Base-by-base conservation (phyloP, 2,113 vertebrate species). In the Ctenomys sociabilis region DNA sequence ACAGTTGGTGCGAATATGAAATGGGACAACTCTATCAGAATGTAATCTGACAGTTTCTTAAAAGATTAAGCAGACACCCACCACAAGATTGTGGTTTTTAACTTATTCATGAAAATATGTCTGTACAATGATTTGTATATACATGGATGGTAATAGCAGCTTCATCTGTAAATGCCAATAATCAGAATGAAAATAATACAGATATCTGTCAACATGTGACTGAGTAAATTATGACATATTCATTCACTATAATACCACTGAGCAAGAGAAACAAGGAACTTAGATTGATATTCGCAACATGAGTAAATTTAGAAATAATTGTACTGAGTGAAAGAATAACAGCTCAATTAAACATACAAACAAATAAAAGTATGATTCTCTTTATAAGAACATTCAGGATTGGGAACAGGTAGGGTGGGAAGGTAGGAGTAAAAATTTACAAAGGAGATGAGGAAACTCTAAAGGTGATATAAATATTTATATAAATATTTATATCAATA, bases 31-130 rank as follows among this genome's bases (percentile, higher is more conserved):
- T 78, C 40, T 95, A 91, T 80, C 66, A 88, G 66, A 95, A 95
- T 92, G 37, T 52, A 90, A 70, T 70, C 75, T 88, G 92, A 84
- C 37, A 81, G 19, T 57, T 87, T 26, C 80, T 96, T 96, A 35
- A 88, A 91, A 90, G 88, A 64, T 90, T 82, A 94, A 49, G 57
- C 14, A 54, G 32, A 28, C 17, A 21, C 24, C 68, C 84, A 82
- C 5, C n/a, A 19, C 52, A 72, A 24, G 57, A 92, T 19, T 10
- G 43, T 13, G 40, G 93, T 90, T 7, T 75, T 57, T 12, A 80
- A 90, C 12, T 37, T 93, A 66, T 81, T 91, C 83, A 88, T 75
- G 59, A 77, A 88, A 85, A 35, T 11, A 43, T 73, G 19, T 70
- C 49, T 87, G 32, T 54, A 30, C 28, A 95, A 64, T 49, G 43